Percentiles rank a stretch among this genome's conserved stretches.
Conservation (phyloP, 2,888 invertebrate species). For the Drosophila putrida region DNA sequence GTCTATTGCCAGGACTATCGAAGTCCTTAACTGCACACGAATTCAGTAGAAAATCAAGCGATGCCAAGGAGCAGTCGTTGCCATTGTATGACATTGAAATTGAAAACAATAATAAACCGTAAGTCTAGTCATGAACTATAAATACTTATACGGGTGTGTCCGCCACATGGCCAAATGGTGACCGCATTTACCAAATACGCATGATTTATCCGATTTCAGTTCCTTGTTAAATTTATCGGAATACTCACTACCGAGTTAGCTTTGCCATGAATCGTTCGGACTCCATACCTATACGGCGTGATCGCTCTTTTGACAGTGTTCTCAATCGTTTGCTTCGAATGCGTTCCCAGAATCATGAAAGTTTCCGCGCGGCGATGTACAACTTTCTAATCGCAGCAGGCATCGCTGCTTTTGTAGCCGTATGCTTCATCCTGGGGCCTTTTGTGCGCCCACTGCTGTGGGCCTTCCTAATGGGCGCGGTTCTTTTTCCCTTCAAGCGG, state of each 20-base stretch:
- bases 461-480: slow-evolving; percentile 98
- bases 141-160: slow-evolving; percentile 49
- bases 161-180: slow-evolving; percentile 24
- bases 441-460: slow-evolving; percentile 97
- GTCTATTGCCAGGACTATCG: background rate
- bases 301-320: slow-evolving; percentile 85
- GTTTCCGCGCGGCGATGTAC: slow-evolving; percentile 84
- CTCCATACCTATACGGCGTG: slow-evolving; percentile 82
- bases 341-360: slow-evolving; percentile 84
- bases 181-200: slow-evolving; percentile 14
- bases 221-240: slow-evolving; percentile 18
- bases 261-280: slow-evolving; percentile 81
- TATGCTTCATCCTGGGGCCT: slow-evolving; percentile 94
- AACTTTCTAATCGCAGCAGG: slow-evolving; percentile 84
- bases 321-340: slow-evolving; percentile 83
- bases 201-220: slow-evolving; percentile 30
- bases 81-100: slow-evolving; percentile 3
- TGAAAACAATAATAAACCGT: slow-evolving; percentile 37
- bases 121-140: slow-evolving; percentile 32
- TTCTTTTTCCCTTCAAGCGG: slow-evolving; percentile 97
- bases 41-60: background rate
- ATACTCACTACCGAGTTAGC: background rate
- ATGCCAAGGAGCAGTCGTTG: slow-evolving; percentile 32
- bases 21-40: slow-evolving; percentile 1
- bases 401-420: slow-evolving; percentile 86